Base-by-base conservation (phyloP, 2,888 invertebrate species). In the Therioaphis trifolii region DNA sequence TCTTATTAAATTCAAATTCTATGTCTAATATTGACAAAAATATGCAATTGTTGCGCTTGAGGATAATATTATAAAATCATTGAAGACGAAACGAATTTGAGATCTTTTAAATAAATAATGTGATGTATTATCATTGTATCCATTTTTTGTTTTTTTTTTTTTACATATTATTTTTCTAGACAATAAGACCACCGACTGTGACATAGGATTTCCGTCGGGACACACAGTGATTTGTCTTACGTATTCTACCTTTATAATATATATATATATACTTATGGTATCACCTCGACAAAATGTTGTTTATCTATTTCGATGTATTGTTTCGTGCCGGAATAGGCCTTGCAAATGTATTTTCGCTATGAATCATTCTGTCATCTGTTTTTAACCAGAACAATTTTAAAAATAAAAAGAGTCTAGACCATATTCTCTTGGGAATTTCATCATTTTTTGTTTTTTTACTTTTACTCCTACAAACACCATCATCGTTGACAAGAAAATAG, bases 301-400 rank as follows among this genome's bases (percentile, higher is more conserved):
- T 40, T 55, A 40, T 66, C 15, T n/a, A 40, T 55, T 74, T 21
- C 21, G 18, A 74, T 74, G 35, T 35, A 74, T 74, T 52, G n/a
- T 15, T 12, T 18, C 9, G 15, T 24, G 21, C 4, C 0, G 15
- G 52, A 7, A 24, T 55, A 55, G 14, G 35, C 35, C 15, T 35
- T 35, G 14, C 35, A 74, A 35, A 72, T 35, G 21, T 9, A 52
- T 46, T 9, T 74, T 40, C 21, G 11, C 49, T 9, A 35, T 74
- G 21, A 15, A 55, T 55, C 49, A 74, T 74, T 55, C 15, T 55
- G 15, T 24, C 15, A 29, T 35, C 14, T 55, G 9, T 35, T 21
- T 40, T 21, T 24, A 74, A 74, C 24, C 21, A 4, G 49, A 15
- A n/a, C n/a, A n/a, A n/a, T n/a, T n/a, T n/a, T n/a, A n/a, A n/a